Conservation (phyloP, 2,113 vertebrate genomes). For the Pseudopodoces humilis region DNA sequence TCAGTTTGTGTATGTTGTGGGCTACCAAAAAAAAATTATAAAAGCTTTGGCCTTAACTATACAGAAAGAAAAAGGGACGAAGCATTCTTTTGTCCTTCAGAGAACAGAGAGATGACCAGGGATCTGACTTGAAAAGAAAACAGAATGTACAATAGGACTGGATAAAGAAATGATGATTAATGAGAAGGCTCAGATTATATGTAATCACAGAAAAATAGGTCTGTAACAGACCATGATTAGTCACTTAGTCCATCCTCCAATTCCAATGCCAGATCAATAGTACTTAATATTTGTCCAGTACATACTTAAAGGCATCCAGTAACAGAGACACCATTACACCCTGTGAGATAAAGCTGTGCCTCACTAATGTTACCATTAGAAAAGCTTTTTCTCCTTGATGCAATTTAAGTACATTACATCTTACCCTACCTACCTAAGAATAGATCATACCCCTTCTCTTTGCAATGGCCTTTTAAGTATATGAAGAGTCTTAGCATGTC, state of each 20-base stretch:
- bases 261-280: conserved; percentile 47
- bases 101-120: background rate
- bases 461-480: background rate
- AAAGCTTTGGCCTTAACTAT: background rate
- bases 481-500: background rate
- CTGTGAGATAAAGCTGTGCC: background rate
- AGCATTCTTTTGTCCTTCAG: background rate
- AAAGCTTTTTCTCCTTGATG: conserved; percentile 22
- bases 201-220: conserved; percentile 20
- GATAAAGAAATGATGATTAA: background rate
- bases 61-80: background rate
- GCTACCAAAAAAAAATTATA: background rate
- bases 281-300: conserved; percentile 7
- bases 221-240: conserved; percentile 3
- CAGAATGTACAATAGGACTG: background rate
- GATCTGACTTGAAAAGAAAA: conserved; percentile 14
- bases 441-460: background rate
- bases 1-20: background rate
- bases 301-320: background rate
- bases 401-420: conserved; percentile 44
- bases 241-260: background rate
- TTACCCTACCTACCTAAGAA: background rate
- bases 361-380: conserved; percentile 47
- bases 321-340: background rate
- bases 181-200: background rate